Conservation (phyloP, 2,113 vertebrate genomes). For the Cygnus buccinator region DNA sequence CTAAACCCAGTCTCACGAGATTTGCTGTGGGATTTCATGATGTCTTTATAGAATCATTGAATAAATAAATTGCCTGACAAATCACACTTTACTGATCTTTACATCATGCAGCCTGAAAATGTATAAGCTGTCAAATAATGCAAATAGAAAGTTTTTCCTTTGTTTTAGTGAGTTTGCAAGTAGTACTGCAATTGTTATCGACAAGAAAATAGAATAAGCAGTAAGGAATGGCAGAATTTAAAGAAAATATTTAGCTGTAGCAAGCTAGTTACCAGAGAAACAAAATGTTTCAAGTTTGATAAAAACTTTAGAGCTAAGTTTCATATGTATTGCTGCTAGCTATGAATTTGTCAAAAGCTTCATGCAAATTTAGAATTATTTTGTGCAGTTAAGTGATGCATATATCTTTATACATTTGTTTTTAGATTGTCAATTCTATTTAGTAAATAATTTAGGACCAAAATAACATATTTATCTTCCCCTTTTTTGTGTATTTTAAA, state of each 20-base stretch:
- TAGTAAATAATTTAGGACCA: neutral
- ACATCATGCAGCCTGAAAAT: neutral
- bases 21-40: neutral
- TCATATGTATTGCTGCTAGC: neutral
- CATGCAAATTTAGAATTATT: neutral
- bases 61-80: neutral
- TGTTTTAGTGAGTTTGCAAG: neutral
- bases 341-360: neutral
- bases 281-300: neutral
- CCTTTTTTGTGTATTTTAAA: neutral
- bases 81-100: neutral
- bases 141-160: neutral
- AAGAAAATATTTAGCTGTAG: neutral
- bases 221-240: neutral
- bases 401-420: neutral
- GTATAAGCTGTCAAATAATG: neutral
- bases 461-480: neutral
- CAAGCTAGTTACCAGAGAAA: neutral
- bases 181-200: neutral
- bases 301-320: neutral
- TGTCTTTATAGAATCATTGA: neutral
- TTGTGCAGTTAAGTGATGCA: neutral
- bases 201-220: neutral
- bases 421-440: neutral
- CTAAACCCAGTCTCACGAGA: neutral